Percentiles rank a stretch among this genome's conserved stretches.
These are phyloP conservation scores for Synaphobranchus kaupii DNA, from an alignment of 2,797 vertebrate genomes.

Conservation along the genomic window DNA sequence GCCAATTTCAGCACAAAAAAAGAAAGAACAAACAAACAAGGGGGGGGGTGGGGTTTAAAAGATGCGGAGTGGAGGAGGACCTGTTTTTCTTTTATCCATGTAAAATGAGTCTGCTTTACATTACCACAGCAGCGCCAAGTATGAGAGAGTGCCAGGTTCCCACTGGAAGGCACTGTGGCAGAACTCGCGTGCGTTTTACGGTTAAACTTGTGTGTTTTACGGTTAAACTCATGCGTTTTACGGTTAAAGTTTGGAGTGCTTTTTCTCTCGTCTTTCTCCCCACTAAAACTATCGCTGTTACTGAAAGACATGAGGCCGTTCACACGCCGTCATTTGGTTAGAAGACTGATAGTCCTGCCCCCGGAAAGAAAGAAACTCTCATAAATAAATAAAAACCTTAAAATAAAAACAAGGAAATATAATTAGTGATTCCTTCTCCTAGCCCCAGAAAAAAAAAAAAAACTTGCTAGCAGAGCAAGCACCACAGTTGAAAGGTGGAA, in stretches of 20 bases:
- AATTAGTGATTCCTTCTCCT: neutral
- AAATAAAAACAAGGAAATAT: neutral
- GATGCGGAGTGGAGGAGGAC: neutral
- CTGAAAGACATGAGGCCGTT: neutral
- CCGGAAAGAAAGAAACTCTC: neutral
- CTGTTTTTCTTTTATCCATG: neutral
- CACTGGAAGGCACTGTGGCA: neutral
- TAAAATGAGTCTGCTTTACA: neutral
- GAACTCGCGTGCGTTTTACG: neutral
- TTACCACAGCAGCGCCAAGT: neutral
- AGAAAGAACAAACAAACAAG: neutral
- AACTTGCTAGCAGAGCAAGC: neutral
- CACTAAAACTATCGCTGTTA: neutral
- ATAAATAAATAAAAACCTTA: constrained; percentile 7
- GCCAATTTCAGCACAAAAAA: neutral
- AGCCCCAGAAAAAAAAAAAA: neutral
- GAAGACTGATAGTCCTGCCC: neutral
- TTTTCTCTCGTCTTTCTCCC: neutral
- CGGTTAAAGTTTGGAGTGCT: neutral
- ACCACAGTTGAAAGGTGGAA: neutral
- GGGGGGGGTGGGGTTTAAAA: neutral
- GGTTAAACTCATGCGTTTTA: too few species aligned
- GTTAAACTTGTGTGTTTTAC: too few species aligned
- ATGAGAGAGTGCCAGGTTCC: neutral
- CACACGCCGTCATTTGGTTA: neutral